These are phyloP conservation scores for Orthosia gracilis DNA, from an alignment of 2,888 invertebrate genomes.

Conservation along the genomic window DNA sequence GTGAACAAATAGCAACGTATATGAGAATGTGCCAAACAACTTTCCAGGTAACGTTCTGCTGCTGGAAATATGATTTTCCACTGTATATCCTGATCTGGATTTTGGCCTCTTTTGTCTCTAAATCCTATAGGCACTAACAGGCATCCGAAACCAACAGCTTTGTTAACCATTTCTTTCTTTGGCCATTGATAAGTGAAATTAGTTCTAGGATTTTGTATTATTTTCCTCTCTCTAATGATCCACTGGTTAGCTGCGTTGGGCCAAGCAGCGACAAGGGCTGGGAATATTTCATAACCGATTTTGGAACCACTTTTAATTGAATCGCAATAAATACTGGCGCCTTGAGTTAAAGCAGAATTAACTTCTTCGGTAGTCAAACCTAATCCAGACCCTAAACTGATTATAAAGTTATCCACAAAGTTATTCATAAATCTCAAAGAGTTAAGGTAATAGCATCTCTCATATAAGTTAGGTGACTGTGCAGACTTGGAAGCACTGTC, in stretches of 20 bases:
- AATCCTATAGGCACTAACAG: constrained; percentile 94
- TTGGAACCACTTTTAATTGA: constrained; percentile 82
- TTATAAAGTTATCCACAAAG: constrained; percentile 92
- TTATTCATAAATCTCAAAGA: constrained; percentile 93
- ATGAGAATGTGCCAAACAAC: constrained; percentile 93
- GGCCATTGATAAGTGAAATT: constrained; percentile 93
- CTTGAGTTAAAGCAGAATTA: constrained; percentile 91
- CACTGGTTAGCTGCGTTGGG: constrained; percentile 94
- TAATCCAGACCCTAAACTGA: constrained; percentile 91
- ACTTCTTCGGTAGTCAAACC: constrained; percentile 91
- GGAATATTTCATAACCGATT: constrained; percentile 92
- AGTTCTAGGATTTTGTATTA: constrained; percentile 90
- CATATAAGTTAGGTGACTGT: constrained; percentile 81
- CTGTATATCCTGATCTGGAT: constrained; percentile 92
- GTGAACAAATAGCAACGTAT: constrained; percentile 93
- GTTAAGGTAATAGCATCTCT: constrained; percentile 91
- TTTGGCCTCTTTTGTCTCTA: constrained; percentile 91
- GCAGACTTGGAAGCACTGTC: constrained; percentile 78
- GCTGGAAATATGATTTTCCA: constrained; percentile 95
- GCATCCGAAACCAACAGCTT: constrained; percentile 93
- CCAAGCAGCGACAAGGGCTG: constrained; percentile 94
- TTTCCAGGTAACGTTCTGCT: constrained; percentile 94
- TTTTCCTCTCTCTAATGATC: constrained; percentile 91
- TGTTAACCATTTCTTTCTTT: constrained; percentile 92
- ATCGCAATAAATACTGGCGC: constrained; percentile 93